phyloP scores from a whole-genome alignment of 2,888 invertebrate species.

The Troides oblongomaculatus region DNA sequence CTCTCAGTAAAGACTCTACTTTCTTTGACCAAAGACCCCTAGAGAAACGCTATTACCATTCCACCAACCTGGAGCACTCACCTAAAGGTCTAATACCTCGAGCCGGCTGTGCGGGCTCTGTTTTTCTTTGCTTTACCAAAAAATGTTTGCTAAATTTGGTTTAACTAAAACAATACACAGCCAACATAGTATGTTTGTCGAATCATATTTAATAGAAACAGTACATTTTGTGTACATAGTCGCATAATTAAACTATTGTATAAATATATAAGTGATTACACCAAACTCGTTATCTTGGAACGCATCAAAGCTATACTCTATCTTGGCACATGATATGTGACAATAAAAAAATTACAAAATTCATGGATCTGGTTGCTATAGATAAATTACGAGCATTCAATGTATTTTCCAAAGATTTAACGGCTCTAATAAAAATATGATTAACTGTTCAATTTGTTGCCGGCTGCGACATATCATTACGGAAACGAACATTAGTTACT shows the following conservation, averaged over 20 bases:
- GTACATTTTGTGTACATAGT: too few relatives aligned
- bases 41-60: too few relatives aligned
- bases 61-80: too few relatives aligned
- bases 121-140: too few relatives aligned
- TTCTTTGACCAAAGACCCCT: too few relatives aligned
- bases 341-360: neutral
- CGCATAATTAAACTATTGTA: neutral
- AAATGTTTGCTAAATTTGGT: too few relatives aligned
- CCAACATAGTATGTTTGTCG: too few relatives aligned
- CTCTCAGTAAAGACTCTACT: too few relatives aligned
- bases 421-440: constrained; percentile 55
- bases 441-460: constrained; percentile 63
- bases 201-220: too few relatives aligned
- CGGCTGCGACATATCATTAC: constrained; percentile 34
- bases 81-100: too few relatives aligned
- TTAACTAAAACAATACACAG: too few relatives aligned
- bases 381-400: constrained; percentile 40
- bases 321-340: neutral
- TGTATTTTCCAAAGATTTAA: constrained; percentile 44
- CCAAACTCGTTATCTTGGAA: neutral
- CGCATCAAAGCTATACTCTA: neutral
- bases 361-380: constrained; percentile 29
- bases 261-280: neutral
- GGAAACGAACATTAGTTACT: constrained; percentile 46
- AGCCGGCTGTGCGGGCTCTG: too few relatives aligned